These are phyloP conservation scores for Hemicrepidius hirtus DNA, from an alignment of 2,888 invertebrate species.

Conservation along the genomic window DNA sequence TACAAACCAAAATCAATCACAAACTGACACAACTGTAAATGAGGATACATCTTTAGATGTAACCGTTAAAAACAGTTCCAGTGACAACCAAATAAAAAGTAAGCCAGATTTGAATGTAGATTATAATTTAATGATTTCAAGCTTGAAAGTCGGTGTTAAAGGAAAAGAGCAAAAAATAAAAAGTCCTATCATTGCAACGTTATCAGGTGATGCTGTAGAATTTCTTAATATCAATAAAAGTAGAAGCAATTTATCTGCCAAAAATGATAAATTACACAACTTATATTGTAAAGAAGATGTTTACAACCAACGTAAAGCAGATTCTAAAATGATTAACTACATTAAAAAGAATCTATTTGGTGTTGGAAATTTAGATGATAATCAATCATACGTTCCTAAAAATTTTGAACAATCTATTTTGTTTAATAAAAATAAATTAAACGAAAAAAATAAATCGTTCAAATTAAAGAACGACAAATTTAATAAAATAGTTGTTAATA, in stretches of 20 bases:
- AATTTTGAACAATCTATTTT: no score
- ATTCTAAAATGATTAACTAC: constrained; percentile 31
- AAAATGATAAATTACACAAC: constrained; percentile 1
- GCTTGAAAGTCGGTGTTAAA: background rate
- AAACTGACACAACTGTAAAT: constrained; percentile 24
- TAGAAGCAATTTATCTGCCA: background rate
- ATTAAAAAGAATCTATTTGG: constrained; percentile 40
- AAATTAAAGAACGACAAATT: no score
- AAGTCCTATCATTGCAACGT: background rate
- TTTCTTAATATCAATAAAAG: background rate
- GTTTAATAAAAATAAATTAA: background rate
- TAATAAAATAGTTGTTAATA: no score
- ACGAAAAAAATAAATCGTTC: no score
- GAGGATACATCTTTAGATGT: constrained; percentile 13
- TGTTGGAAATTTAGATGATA: background rate
- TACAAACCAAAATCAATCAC: constrained; percentile 21
- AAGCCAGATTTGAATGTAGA: constrained; percentile 35
- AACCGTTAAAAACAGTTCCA: constrained; percentile 19
- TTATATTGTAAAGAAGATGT: background rate
- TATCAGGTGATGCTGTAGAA: background rate
- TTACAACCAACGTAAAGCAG: background rate
- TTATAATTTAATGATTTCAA: background rate
- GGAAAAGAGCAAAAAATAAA: constrained; percentile 1
- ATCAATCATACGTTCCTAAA: background rate
- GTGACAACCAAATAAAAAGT: constrained; percentile 38